phyloP scores from a whole-genome alignment of 2,888 invertebrate genomes.

The Campoplex nolae region DNA sequence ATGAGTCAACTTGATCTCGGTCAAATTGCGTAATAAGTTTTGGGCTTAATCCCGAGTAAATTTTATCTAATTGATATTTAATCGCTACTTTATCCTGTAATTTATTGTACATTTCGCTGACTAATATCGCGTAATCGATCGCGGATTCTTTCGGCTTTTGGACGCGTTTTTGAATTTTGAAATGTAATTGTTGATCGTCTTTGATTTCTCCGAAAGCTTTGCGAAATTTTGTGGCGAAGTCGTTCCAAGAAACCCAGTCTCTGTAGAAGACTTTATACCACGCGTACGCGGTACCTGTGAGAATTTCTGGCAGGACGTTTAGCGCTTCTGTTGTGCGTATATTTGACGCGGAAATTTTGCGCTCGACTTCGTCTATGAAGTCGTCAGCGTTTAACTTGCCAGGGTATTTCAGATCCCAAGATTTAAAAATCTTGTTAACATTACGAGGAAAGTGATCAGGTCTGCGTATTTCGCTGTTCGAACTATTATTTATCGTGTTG shows the following conservation, averaged over 20 bases:
- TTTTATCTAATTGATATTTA: conserved; percentile 5
- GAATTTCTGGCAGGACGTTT: background rate
- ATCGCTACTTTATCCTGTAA: conserved; percentile 10
- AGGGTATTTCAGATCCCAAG: background rate
- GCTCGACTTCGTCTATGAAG: conserved; percentile 20
- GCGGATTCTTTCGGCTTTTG: conserved; percentile 1
- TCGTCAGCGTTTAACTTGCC: conserved; percentile 3
- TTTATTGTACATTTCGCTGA: conserved; percentile 15
- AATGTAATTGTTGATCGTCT: conserved; percentile 12
- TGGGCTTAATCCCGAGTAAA: conserved; percentile 6
- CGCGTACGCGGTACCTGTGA: background rate
- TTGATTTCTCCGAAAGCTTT: conserved; percentile 2
- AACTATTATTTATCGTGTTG: background rate
- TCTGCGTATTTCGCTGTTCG: background rate
- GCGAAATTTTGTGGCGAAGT: background rate
- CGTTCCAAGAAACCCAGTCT: conserved; percentile 2
- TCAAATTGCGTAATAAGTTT: conserved; percentile 1
- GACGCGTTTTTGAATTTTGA: conserved; percentile 9
- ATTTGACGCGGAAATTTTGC: background rate
- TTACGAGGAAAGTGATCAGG: background rate
- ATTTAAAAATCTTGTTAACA: conserved; percentile 2
- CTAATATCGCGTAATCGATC: conserved; percentile 3
- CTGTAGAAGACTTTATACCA: conserved; percentile 13
- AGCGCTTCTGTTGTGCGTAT: background rate
- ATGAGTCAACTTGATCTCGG: background rate